Evolutionary conservation across 1,140 invertebrate genomes (phyloP).

Genomic region (Eulimnadia texana): DNA sequence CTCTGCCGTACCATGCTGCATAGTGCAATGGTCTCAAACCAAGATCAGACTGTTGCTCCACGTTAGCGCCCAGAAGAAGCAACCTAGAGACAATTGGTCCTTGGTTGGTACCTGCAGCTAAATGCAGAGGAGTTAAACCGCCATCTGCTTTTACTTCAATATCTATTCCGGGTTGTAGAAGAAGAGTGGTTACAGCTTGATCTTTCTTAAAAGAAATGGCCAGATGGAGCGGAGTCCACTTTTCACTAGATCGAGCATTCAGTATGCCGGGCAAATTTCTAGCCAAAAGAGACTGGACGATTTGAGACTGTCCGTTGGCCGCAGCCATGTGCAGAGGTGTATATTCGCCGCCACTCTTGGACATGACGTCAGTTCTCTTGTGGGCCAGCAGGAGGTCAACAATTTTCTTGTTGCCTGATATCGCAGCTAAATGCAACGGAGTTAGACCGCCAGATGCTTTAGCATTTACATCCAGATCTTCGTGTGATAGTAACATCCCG

Average conservation of each 20-base stretch:
- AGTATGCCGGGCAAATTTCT: not conserved
- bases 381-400: not conserved
- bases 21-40: not conserved
- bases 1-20: not conserved
- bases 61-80: not conserved
- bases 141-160: not conserved
- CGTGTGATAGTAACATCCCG: not conserved
- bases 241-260: not conserved
- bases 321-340: not conserved
- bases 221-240: not conserved
- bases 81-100: not conserved
- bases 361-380: not conserved
- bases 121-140: not conserved
- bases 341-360: not conserved
- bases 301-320: not conserved
- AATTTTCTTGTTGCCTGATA: not conserved
- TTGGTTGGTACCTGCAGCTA: not conserved
- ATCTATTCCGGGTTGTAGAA: not conserved
- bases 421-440: not conserved
- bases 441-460: not conserved
- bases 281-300: not conserved
- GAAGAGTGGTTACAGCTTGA: not conserved
- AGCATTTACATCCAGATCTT: not conserved
- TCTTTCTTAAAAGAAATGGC: not conserved
- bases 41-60: not conserved